Evolutionary conservation across 2,113 vertebrate genomes (phyloP).

Genomic region (Lethenteron camtschaticum): DNA sequence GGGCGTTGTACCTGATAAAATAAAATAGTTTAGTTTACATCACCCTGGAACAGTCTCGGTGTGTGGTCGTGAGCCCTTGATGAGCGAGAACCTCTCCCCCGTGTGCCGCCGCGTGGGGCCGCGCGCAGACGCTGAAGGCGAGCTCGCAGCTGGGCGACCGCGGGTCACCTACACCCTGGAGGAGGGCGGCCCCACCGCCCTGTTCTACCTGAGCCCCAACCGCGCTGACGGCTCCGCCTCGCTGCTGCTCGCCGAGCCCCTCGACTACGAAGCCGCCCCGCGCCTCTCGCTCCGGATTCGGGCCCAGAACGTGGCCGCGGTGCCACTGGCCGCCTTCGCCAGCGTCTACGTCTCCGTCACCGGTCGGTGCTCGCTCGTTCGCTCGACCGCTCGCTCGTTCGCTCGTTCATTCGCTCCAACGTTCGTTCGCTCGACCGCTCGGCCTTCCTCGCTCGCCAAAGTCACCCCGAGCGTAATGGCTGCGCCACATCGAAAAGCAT

Average conservation of each 20-base stretch:
- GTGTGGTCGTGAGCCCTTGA: no score
- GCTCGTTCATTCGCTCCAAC: no score
- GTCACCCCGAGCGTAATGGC: no score
- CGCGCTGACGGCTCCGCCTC: slow-evolving; percentile 49
- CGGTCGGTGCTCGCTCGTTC: slow-evolving; percentile 21
- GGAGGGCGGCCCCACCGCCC: slow-evolving; percentile 57
- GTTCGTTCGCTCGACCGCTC: no score
- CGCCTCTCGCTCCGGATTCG: slow-evolving; percentile 44
- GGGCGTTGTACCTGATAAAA: no score
- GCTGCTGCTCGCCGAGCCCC: slow-evolving; percentile 45
- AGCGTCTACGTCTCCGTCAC: slow-evolving; percentile 40
- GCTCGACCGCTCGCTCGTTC: no score
- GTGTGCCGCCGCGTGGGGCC: no score
- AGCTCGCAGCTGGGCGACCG: slow-evolving; percentile 47
- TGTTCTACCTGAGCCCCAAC: slow-evolving; percentile 61
- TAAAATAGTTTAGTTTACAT: no score
- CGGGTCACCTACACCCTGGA: slow-evolving; percentile 52
- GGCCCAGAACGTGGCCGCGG: slow-evolving; percentile 48
- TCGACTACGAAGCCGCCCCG: slow-evolving; percentile 51
- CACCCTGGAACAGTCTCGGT: no score
- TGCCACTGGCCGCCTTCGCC: slow-evolving; percentile 47
- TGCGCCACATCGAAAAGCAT: no score
- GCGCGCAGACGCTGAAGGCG: slow-evolving; percentile 45
- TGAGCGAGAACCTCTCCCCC: no score
- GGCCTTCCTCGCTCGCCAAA: no score